phyloP scores from a whole-genome alignment of 2,888 invertebrate species.

The Oscheius onirici region DNA sequence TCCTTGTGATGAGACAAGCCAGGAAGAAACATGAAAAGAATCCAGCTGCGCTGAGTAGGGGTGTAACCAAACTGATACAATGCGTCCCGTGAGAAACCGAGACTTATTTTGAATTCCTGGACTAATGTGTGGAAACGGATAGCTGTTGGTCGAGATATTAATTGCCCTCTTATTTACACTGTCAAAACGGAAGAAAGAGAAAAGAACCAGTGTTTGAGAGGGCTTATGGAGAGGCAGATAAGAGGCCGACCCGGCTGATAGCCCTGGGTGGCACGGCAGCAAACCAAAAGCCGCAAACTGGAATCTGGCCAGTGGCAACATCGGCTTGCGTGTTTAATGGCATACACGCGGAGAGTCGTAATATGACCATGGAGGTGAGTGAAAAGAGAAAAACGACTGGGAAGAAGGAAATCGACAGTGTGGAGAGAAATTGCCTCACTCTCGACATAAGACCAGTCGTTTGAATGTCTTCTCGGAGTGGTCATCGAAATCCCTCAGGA shows the following conservation, averaged over 20 bases:
- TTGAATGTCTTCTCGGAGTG: neutral
- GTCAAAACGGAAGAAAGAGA: neutral
- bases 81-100: neutral
- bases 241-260: conserved; percentile 9
- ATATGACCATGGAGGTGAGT: conserved; percentile 10
- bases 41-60: neutral
- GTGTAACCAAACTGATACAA: neutral
- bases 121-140: no score
- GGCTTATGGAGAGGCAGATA: neutral
- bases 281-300: conserved; percentile 25
- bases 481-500: conserved; percentile 13
- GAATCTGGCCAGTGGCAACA: conserved; percentile 21
- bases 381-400: conserved; percentile 5
- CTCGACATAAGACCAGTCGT: no score
- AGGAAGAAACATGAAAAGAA: neutral
- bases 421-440: neutral
- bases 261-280: conserved; percentile 1
- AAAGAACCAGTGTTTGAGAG: neutral
- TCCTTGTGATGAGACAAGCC: neutral
- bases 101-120: no score
- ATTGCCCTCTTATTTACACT: no score
- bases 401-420: neutral
- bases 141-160: neutral
- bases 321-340: conserved; percentile 25
- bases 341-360: conserved; percentile 21